phyloP scores from a whole-genome alignment of 2,888 invertebrate genomes.

The Callinectes sapidus region DNA sequence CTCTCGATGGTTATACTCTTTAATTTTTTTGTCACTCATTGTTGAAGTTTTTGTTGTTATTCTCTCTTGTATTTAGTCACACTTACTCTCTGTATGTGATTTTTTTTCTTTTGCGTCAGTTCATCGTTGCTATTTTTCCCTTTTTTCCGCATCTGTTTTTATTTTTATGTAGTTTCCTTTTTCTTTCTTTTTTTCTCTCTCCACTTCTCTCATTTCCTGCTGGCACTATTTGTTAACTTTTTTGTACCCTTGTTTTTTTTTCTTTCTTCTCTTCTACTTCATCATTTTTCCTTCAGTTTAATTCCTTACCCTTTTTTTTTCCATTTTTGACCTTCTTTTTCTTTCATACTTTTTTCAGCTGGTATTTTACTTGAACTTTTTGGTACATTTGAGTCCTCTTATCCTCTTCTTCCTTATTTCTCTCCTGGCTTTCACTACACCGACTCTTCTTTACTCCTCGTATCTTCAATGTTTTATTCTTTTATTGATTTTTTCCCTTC shows the following conservation, averaged over 20 bases:
- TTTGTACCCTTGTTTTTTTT: not conserved
- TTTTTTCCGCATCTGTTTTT: not conserved
- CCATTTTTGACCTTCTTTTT: not conserved
- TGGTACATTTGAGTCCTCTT: not conserved
- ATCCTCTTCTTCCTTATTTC: not conserved
- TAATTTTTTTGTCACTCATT: not conserved
- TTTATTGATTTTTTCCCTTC: not conserved
- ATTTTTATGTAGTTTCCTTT: not conserved
- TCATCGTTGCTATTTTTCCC: not conserved
- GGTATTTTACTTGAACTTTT: not conserved
- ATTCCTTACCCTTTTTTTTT: not conserved
- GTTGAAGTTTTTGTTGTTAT: not conserved
- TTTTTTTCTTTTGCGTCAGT: not conserved
- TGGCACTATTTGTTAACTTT: not conserved
- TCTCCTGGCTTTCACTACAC: not conserved
- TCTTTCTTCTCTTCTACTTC: not conserved
- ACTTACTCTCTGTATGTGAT: not conserved
- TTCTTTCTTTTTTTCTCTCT: too few relatives aligned
- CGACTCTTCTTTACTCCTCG: not conserved
- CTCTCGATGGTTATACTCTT: not conserved
- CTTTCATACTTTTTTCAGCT: not conserved
- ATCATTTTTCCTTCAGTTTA: not conserved
- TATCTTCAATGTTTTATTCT: not conserved
- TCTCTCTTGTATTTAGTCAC: not conserved
- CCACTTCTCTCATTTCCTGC: not conserved